Base-by-base conservation (phyloP, 2,888 invertebrate genomes). In the Lepidochitona cinerea region DNA sequence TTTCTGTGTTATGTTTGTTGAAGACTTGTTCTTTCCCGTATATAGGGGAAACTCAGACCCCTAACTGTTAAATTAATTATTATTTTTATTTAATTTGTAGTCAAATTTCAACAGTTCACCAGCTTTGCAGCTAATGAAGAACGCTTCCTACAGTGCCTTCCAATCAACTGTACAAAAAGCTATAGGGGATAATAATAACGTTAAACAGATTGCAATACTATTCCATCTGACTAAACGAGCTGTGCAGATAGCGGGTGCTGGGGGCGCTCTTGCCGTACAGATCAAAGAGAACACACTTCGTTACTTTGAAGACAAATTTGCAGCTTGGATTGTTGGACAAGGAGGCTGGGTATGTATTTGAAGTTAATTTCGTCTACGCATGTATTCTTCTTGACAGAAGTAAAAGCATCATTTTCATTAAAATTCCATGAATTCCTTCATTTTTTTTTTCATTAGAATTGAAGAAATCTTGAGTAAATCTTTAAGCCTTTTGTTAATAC, bases 331-430 rank as follows among this genome's bases (percentile, higher is more conserved):
- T 70, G 84, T 88, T 1, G 86, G 85, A 9, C 86, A 88, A 71
- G 90, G 90, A 37, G 90, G 90, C 67, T 90, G 89, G 89, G 89
- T 90, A 80, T 82, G 87, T 82, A 26, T 14, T 32, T 41, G 33
- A 23, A n/a, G n/a, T n/a, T n/a, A n/a, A n/a, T n/a, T n/a, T n/a
- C n/a, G n/a, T n/a, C n/a, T n/a, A n/a, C n/a, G n/a, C n/a, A n/a
- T n/a, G n/a, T n/a, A n/a, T n/a, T n/a, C n/a, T n/a, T n/a, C n/a
- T n/a, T n/a, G n/a, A n/a, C n/a, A n/a, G n/a, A n/a, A n/a, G n/a
- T n/a, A n/a, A n/a, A n/a, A n/a, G n/a, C n/a, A n/a, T n/a, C n/a
- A n/a, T n/a, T n/a, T n/a, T n/a, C n/a, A n/a, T n/a, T n/a, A n/a
- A n/a, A n/a, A n/a, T n/a, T n/a, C n/a, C n/a, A n/a, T n/a, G n/a